Percentiles rank a stretch among this genome's conserved stretches.
Evolutionary conservation across 1,140 invertebrate genomes (phyloP).

Genomic region (Drosophila virilis): DNA sequence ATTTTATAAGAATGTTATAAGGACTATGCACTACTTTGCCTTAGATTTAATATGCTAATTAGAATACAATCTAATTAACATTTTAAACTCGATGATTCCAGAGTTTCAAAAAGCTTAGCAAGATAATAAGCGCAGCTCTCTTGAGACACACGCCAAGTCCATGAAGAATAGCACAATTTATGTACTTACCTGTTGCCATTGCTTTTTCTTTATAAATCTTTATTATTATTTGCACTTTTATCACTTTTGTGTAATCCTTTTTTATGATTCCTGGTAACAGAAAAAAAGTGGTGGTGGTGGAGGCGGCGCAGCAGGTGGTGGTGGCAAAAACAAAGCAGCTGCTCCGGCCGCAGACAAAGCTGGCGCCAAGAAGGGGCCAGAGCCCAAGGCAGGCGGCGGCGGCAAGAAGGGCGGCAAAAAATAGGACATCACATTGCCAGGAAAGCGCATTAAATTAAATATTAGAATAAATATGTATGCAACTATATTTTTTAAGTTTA

Average conservation of each 20-base stretch:
- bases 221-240: constrained; percentile 51
- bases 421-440: constrained; percentile 46
- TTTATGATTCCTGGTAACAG: constrained; percentile 55
- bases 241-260: constrained; percentile 49
- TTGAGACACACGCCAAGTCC: neutral
- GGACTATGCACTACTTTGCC: too few species aligned
- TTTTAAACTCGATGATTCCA: too few species aligned
- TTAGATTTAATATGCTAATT: too few species aligned
- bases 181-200: neutral
- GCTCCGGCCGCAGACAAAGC: constrained; percentile 64
- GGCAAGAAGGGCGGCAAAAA: constrained; percentile 80
- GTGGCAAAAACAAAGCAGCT: constrained; percentile 66
- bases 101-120: too few species aligned
- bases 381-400: constrained; percentile 64
- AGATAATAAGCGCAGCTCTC: too few species aligned
- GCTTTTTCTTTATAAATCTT: neutral
- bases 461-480: constrained; percentile 42
- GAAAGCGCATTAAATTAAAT: constrained; percentile 57
- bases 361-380: constrained; percentile 74
- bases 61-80: too few species aligned
- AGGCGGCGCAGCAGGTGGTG: constrained; percentile 30
- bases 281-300: constrained; percentile 66
- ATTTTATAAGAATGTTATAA: too few species aligned
- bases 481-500: constrained; percentile 36
- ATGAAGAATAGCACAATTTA: neutral